Evolutionary conservation across 1,140 invertebrate species (phyloP).

Genomic region (Musca vetustissima): DNA sequence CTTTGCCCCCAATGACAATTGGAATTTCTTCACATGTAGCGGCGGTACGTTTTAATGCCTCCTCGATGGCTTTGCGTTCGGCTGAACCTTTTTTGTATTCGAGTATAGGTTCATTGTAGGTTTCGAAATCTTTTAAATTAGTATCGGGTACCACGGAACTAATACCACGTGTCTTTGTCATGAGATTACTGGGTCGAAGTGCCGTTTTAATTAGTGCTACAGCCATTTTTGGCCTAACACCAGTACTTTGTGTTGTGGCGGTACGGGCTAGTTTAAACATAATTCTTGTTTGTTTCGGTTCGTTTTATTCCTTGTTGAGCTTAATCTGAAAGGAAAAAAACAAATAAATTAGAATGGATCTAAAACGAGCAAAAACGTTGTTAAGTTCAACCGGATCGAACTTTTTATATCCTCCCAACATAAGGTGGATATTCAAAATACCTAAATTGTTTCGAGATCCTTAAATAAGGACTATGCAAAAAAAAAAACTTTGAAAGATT

Average conservation of each 20-base stretch:
- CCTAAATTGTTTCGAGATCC: too few species aligned
- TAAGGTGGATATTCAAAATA: too few species aligned
- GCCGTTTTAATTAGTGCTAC: background rate
- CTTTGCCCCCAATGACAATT: constrained; percentile 88
- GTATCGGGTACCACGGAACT: constrained; percentile 63
- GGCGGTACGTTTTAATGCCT: constrained; percentile 69
- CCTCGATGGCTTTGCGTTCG: constrained; percentile 77
- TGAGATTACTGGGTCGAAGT: constrained; percentile 2
- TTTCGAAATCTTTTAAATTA: constrained; percentile 68
- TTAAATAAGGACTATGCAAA: too few species aligned
- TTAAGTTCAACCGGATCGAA: too few species aligned
- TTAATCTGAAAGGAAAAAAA: too few species aligned
- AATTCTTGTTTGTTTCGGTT: background rate
- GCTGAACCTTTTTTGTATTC: constrained; percentile 79
- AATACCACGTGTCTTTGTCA: constrained; percentile 8
- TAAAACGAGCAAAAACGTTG: too few species aligned
- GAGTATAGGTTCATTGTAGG: constrained; percentile 81
- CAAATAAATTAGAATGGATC: too few species aligned
- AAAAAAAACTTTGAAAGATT: too few species aligned
- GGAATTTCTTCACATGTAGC: constrained; percentile 79
- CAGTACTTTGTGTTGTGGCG: background rate
- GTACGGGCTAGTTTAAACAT: constrained; percentile 8
- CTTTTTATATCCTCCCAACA: too few species aligned
- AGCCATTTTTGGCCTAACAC: background rate
- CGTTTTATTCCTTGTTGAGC: background rate